phyloP scores from a whole-genome alignment of 2,113 vertebrate species.

The Proteles cristata region DNA sequence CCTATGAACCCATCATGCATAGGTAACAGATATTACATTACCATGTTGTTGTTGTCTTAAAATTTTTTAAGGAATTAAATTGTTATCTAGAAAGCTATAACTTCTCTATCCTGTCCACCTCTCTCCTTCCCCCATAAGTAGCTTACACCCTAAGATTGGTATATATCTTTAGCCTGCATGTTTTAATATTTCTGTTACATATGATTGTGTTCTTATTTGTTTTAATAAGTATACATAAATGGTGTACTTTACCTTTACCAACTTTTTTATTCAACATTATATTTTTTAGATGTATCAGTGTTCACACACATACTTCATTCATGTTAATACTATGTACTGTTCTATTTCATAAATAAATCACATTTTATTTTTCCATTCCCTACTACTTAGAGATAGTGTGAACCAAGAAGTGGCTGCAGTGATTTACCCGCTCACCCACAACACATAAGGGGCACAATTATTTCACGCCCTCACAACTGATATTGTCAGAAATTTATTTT shows the following conservation, averaged over 20 bases:
- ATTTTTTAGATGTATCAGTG: not conserved
- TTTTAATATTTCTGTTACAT: conserved; percentile 6
- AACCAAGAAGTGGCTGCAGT: not conserved
- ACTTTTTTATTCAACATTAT: not conserved
- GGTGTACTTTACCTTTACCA: not conserved
- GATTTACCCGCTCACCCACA: not conserved
- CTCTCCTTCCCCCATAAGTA: not conserved
- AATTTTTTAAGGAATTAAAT: not conserved
- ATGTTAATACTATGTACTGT: not conserved
- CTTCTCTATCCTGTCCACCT: not conserved
- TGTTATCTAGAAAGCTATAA: not conserved
- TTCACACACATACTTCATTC: not conserved
- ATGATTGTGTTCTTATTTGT: not conserved
- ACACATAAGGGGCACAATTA: not conserved
- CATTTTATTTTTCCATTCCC: not conserved
- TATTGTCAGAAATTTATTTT: not conserved
- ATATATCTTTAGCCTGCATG: not conserved
- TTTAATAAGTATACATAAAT: conserved; percentile 16
- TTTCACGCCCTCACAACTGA: not conserved
- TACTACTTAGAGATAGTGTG: not conserved
- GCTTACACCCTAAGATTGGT: not conserved
- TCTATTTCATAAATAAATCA: not conserved
- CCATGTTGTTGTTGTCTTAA: not conserved
- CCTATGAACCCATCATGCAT: not conserved
- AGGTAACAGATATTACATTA: not conserved